phyloP scores from a whole-genome alignment of 2,113 vertebrate genomes.

The Anoura caudifer region DNA sequence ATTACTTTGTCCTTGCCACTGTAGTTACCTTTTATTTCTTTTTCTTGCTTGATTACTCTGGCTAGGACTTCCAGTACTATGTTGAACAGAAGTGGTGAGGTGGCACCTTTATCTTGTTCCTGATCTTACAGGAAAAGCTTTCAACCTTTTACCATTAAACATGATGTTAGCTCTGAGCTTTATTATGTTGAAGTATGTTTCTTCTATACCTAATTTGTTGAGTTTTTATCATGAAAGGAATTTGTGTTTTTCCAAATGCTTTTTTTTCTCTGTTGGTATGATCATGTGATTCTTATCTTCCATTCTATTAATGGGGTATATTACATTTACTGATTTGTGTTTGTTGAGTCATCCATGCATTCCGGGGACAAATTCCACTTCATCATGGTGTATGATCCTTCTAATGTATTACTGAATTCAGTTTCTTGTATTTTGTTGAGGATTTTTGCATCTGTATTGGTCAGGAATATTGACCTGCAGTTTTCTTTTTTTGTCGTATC shows the following conservation, averaged over 20 bases:
- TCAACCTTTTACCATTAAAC: too few relatives aligned
- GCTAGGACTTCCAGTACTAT: not conserved
- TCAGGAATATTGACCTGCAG: not conserved
- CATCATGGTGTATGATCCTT: not conserved
- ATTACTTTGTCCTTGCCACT: not conserved
- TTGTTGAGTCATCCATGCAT: not conserved
- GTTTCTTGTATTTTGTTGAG: not conserved
- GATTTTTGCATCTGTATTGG: not conserved
- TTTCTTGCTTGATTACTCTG: not conserved
- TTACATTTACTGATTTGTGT: not conserved
- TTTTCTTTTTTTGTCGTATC: not conserved
- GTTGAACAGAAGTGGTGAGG: too few relatives aligned
- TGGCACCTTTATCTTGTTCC: too few relatives aligned
- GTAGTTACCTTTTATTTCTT: not conserved
- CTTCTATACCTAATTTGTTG: not conserved
- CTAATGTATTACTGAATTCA: not conserved
- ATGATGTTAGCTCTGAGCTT: too few relatives aligned
- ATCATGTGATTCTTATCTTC: not conserved
- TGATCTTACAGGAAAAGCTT: too few relatives aligned
- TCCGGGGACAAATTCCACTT: not conserved
- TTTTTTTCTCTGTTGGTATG: not conserved
- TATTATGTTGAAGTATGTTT: too few relatives aligned
- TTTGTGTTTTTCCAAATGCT: not conserved
- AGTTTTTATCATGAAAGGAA: not conserved
- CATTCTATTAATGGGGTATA: not conserved